Evolutionary conservation across 2,797 vertebrate species (phyloP), one percentile per base, ranked within the genome.

Genomic region (Pipistrellus kuhlii): DNA sequence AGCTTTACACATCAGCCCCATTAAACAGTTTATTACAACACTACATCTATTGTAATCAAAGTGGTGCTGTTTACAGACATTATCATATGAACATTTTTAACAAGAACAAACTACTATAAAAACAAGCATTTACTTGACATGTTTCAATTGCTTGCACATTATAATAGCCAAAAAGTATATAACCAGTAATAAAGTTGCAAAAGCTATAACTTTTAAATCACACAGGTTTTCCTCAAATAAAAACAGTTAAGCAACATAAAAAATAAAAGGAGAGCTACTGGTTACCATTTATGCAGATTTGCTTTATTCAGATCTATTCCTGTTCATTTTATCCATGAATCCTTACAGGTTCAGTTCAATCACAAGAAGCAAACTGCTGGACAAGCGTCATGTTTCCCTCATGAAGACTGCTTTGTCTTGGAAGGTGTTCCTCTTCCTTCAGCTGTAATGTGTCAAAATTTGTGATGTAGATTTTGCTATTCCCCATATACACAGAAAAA

Each of bases 391-490:
- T 97, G 95, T 96, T 96, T 96, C 96, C 96, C 98, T 98, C 98
- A 98, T 98, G 99, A 98, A 98, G 98, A 98, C 95, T 96, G 94
- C 97, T 97, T 98, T 98, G 97, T 98, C 98, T 98, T 98, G 98
- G 97, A 98, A 95, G 98, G 98, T 98, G 98, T 96, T 99, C 98
- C 99, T 99, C 99, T 99, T 99, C 99, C 98, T 98, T 99, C 98
- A 99, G 99, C 99, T 99, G 99, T 99, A 99, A 99, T 98, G 99
- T 99, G 99, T 99, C 99, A 99, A 99, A 99, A 99, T 98, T 99
- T 98, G 99, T 99, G 99, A 99, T 99, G 99, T 99, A 99, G 98
- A 99, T 99, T 99, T 98, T 99, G 99, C 99, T 99, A 98, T 99
- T 98, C 99, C 99, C 99, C 98, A 98, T 89, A 97, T 97, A 98